Conservation (phyloP, 2,888 invertebrate species). For the Ornithoptera alexandrae region DNA sequence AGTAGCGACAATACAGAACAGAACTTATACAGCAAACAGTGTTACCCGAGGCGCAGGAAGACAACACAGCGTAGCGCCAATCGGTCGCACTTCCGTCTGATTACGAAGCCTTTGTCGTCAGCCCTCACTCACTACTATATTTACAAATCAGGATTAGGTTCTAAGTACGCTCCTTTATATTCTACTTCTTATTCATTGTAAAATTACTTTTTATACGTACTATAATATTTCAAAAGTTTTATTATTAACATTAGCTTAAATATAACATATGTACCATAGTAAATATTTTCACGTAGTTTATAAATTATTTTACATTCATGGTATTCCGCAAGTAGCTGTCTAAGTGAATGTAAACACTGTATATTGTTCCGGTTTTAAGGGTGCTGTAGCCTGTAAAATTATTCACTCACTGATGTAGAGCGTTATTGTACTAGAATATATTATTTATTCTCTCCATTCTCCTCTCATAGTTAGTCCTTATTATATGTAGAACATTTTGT, state of each 20-base stretch:
- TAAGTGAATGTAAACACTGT: neutral
- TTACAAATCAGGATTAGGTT: slow-evolving; percentile 30
- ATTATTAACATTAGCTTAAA: no score
- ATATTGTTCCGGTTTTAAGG: neutral
- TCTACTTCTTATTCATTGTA: neutral
- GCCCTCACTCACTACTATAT: slow-evolving; percentile 32
- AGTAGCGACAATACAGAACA: slow-evolving; percentile 15
- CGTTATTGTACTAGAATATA: neutral
- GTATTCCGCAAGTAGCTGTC: neutral
- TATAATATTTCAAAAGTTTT: no score
- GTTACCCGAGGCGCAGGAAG: slow-evolving; percentile 57
- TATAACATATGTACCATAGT: no score
- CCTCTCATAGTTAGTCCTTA: neutral
- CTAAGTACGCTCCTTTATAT: slow-evolving; percentile 10
- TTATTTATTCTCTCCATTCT: neutral
- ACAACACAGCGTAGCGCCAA: slow-evolving; percentile 53
- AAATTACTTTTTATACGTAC: no score
- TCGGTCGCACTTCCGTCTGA: slow-evolving; percentile 60
- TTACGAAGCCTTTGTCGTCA: slow-evolving; percentile 39
- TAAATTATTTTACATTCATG: neutral
- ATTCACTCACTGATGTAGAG: neutral
- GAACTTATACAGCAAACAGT: slow-evolving; percentile 28
- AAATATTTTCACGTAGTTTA: no score
- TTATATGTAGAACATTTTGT: no score
- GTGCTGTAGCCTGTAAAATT: neutral